A percentile compares a stretch with the other conserved stretches of the same genome.
These are phyloP conservation scores for Festucalex cinctus DNA, from an alignment of 2,113 vertebrate species.

Conservation along the genomic window DNA sequence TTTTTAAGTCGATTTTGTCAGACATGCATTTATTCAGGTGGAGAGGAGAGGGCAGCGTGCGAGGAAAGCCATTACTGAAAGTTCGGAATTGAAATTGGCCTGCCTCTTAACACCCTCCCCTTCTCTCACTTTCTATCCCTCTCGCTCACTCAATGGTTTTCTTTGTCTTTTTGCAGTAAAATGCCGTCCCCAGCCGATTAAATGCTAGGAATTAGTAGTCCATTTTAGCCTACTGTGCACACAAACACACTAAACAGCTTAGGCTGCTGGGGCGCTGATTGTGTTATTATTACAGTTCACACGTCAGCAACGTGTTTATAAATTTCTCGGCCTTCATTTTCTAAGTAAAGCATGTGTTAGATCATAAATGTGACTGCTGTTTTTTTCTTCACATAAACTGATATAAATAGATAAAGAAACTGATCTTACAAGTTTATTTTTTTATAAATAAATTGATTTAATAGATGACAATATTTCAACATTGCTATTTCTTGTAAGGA, in stretches of 20 bases:
- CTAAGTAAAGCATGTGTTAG: slow-evolving; percentile 4
- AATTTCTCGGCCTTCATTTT: slow-evolving; percentile 26
- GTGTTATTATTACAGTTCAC: slow-evolving; percentile 68
- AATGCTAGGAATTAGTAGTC: slow-evolving; percentile 78
- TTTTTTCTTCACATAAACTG: neutral
- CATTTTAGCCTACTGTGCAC: slow-evolving; percentile 71
- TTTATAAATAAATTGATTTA: slow-evolving; percentile 76
- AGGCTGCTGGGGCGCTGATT: slow-evolving; percentile 53
- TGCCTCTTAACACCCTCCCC: slow-evolving; percentile 60
- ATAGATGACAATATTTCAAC: slow-evolving; percentile 70
- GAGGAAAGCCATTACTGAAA: slow-evolving; percentile 49
- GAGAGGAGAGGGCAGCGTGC: slow-evolving; percentile 40
- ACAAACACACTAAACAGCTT: slow-evolving; percentile 72
- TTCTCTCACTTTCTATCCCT: slow-evolving; percentile 51
- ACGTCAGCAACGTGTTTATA: slow-evolving; percentile 48
- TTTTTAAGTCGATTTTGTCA: neutral
- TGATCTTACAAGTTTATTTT: slow-evolving; percentile 26
- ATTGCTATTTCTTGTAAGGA: slow-evolving; percentile 67
- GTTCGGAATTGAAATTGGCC: slow-evolving; percentile 66
- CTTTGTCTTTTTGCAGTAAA: slow-evolving; percentile 75
- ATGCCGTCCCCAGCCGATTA: slow-evolving; percentile 75
- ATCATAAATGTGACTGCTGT: neutral
- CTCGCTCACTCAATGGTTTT: slow-evolving; percentile 65
- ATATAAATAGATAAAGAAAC: slow-evolving; percentile 1
- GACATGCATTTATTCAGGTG: slow-evolving; percentile 40